phyloP scores from a whole-genome alignment of 2,113 vertebrate species.

The Dunckerocampus dactyliophorus region DNA sequence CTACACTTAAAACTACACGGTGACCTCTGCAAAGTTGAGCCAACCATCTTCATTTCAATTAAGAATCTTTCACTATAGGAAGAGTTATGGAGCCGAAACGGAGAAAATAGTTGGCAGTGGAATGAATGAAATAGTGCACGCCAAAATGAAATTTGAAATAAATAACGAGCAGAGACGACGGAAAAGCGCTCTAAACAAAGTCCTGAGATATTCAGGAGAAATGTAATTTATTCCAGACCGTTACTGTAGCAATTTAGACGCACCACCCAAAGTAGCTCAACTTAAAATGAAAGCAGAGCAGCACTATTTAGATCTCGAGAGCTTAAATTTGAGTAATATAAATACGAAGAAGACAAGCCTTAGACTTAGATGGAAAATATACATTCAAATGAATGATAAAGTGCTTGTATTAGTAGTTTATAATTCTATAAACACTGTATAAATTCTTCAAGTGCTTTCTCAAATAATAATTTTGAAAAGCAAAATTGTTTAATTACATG shows the following conservation, averaged over 20 bases:
- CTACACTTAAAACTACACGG: conserved; percentile 48
- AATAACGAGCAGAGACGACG: conserved; percentile 42
- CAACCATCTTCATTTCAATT: conserved; percentile 71
- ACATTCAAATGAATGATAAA: background rate
- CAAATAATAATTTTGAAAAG: background rate
- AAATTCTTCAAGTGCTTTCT: background rate
- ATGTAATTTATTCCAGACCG: conserved; percentile 11
- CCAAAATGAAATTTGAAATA: conserved; percentile 55
- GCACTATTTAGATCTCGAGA: background rate
- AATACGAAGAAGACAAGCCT: too few species aligned
- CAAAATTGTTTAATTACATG: background rate
- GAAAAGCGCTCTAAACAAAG: conserved; percentile 59
- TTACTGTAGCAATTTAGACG: background rate
- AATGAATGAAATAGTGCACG: conserved; percentile 56
- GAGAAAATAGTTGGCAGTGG: conserved; percentile 58
- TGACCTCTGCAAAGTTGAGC: conserved; percentile 60
- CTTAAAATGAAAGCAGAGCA: background rate
- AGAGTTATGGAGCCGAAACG: conserved; percentile 62
- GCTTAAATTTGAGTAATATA: background rate
- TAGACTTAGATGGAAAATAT: background rate
- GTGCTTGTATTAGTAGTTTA: background rate
- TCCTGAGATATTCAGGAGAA: conserved; percentile 4
- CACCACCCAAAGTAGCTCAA: background rate
- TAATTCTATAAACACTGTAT: background rate
- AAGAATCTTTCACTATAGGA: conserved; percentile 69